These are phyloP conservation scores for Phoxinus phoxinus DNA, from an alignment of 2,113 vertebrate genomes.

Conservation along the genomic window DNA sequence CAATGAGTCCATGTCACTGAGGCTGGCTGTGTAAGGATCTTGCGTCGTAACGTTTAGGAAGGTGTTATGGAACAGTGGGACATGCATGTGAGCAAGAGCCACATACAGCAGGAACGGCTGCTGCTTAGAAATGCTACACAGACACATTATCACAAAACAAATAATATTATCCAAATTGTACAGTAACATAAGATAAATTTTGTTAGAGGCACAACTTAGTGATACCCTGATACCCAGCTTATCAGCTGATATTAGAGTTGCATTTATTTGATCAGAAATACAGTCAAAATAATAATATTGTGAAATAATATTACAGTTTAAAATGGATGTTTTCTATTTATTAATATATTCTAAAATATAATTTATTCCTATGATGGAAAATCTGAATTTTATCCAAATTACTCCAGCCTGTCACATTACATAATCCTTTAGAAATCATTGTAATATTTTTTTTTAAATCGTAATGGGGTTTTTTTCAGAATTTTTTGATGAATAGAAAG, in stretches of 20 bases:
- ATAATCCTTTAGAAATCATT: not conserved
- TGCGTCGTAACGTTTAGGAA: not conserved
- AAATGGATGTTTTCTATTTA: not conserved
- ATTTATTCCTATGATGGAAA: not conserved
- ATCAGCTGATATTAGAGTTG: not conserved
- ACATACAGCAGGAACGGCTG: constrained; percentile 90
- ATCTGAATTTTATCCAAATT: not conserved
- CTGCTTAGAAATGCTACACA: not conserved
- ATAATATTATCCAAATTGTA: not conserved
- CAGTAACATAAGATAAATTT: not conserved
- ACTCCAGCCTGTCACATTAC: not conserved
- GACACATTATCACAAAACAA: constrained; percentile 8
- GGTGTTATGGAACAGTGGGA: constrained; percentile 77
- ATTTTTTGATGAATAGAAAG: too few species aligned
- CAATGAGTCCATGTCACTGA: constrained; percentile 88
- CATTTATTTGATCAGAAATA: not conserved
- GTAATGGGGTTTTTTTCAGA: too few species aligned
- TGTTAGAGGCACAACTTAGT: not conserved
- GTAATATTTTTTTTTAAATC: not conserved
- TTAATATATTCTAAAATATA: not conserved
- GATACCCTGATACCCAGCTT: not conserved
- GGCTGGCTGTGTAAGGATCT: constrained; percentile 73
- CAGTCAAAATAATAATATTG: not conserved
- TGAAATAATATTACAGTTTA: not conserved
- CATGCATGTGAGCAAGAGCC: constrained; percentile 92